Evolutionary conservation across 2,113 vertebrate genomes (phyloP).

Genomic region (Marmota flaviventris): DNA sequence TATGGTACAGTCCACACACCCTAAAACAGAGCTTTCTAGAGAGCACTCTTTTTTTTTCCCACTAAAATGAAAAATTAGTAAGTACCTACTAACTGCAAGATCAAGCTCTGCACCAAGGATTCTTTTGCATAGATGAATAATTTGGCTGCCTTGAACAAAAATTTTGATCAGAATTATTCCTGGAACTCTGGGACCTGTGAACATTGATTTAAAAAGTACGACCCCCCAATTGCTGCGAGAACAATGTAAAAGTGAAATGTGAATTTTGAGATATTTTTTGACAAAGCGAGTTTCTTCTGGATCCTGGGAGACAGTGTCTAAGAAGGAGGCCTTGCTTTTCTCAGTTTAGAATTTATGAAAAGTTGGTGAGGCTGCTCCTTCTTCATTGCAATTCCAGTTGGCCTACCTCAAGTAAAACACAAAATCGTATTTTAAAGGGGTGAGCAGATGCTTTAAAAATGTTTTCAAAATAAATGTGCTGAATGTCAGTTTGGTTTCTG

Average conservation of each 20-base stretch:
- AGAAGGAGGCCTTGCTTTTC: background rate
- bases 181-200: background rate
- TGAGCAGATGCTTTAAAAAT: conserved; percentile 69
- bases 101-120: background rate
- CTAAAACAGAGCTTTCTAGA: background rate
- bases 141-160: background rate
- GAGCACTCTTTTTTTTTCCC: background rate
- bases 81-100: background rate
- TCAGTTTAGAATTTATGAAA: background rate
- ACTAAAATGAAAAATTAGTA: background rate
- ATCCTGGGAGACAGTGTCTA: background rate
- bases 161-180: background rate
- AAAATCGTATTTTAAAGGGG: conserved; percentile 56
- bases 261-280: conserved; percentile 10
- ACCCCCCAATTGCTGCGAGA: background rate
- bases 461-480: conserved; percentile 79
- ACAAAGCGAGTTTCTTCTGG: background rate
- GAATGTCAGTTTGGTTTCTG: conserved; percentile 72
- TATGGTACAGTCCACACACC: background rate
- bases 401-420: conserved; percentile 43
- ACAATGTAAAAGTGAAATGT: background rate
- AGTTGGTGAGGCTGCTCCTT: background rate
- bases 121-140: background rate
- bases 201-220: conserved; percentile 14
- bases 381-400: background rate